Evolutionary conservation across 2,888 invertebrate species (phyloP).

Genomic region (Caenorhabditis zanzibari): DNA sequence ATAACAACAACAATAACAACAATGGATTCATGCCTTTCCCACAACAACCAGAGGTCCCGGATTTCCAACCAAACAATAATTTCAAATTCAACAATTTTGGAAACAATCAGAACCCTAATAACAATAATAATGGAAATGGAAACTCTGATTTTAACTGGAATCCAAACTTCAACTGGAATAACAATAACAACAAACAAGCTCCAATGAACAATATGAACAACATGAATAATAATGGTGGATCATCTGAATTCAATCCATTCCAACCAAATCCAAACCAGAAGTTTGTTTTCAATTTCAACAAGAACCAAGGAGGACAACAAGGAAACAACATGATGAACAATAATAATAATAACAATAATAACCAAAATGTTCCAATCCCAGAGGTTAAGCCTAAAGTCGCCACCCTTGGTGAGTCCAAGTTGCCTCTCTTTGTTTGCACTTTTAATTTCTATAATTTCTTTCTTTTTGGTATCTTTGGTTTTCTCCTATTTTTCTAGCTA

Average conservation of each 20-base stretch:
- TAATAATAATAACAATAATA: slow-evolving; percentile 40
- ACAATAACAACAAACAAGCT: slow-evolving; percentile 54
- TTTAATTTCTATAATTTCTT: not conserved
- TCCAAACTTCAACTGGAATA: slow-evolving; percentile 58
- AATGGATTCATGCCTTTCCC: slow-evolving; percentile 52
- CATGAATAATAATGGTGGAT: slow-evolving; percentile 47
- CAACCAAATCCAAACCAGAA: slow-evolving; percentile 68
- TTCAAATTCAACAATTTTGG: slow-evolving; percentile 61
- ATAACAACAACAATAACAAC: slow-evolving; percentile 43
- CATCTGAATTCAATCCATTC: slow-evolving; percentile 57
- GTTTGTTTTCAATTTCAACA: slow-evolving; percentile 65
- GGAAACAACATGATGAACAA: slow-evolving; percentile 39
- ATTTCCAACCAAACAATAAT: slow-evolving; percentile 63
- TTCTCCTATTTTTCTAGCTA: slow-evolving; percentile 59
- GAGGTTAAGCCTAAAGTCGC: slow-evolving; percentile 62
- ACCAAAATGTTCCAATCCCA: slow-evolving; percentile 38
- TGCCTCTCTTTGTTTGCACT: not conserved
- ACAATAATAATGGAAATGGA: slow-evolving; percentile 32
- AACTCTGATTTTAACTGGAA: slow-evolving; percentile 59
- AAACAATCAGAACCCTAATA: slow-evolving; percentile 30
- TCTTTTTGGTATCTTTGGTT: slow-evolving; percentile 48
- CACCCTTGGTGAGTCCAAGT: slow-evolving; percentile 66
- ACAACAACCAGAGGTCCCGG: slow-evolving; percentile 34
- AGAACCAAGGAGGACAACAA: slow-evolving; percentile 36
- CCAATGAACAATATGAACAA: slow-evolving; percentile 21